Percentiles rank a stretch among this genome's conserved stretches.
phyloP scores from a whole-genome alignment of 2,797 vertebrate genomes.

The Oreonectes daqikongensis region DNA sequence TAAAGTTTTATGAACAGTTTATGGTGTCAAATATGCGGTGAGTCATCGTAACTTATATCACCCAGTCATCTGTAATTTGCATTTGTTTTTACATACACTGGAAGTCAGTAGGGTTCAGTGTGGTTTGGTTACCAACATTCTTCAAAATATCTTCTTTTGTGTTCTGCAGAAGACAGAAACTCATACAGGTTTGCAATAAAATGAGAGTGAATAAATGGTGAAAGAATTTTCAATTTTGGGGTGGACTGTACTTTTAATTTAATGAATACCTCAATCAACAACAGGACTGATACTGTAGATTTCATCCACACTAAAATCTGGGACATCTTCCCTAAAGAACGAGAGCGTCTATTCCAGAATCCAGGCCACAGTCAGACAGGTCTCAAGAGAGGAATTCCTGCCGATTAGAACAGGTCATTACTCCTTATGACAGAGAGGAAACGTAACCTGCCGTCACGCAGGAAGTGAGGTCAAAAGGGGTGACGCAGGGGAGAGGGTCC shows the following conservation, averaged over 20 bases:
- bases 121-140: no score
- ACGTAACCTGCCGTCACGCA: slow-evolving; percentile 28
- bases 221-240: neutral
- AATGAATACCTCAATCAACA: neutral
- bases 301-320: slow-evolving; percentile 10
- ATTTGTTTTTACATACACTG: no score
- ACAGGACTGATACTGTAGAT: neutral
- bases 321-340: slow-evolving; percentile 35
- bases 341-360: slow-evolving; percentile 49
- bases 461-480: slow-evolving; percentile 41
- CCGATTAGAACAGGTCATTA: slow-evolving; percentile 59
- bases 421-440: slow-evolving; percentile 52
- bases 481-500: slow-evolving; percentile 21
- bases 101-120: no score
- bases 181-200: no score
- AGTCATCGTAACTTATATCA: slow-evolving; percentile 1
- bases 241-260: neutral
- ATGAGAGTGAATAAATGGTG: no score
- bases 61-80: neutral
- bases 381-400: slow-evolving; percentile 54
- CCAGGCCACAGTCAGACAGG: slow-evolving; percentile 18
- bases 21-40: neutral
- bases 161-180: no score
- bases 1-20: neutral
- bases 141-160: no score